Percentiles rank a stretch among this genome's conserved stretches.
phyloP scores from a whole-genome alignment of 2,888 invertebrate genomes.

The Leptopilina syphax region DNA sequence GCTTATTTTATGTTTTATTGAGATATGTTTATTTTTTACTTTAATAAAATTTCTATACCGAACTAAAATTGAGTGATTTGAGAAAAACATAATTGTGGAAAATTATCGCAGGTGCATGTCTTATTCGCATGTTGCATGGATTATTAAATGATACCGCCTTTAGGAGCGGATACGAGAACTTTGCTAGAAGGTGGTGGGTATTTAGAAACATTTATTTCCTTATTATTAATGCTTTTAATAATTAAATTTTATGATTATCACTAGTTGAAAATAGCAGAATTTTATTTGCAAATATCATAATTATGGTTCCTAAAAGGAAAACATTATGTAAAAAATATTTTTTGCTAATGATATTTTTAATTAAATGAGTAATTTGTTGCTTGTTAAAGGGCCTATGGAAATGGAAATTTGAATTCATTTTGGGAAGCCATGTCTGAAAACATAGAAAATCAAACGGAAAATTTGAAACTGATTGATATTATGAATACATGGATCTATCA shows the following conservation, averaged over 20 bases:
- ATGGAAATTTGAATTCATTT: constrained; percentile 61
- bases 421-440: constrained; percentile 62
- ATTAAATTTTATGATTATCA: neutral
- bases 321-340: no score
- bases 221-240: neutral
- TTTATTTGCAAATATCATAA: neutral
- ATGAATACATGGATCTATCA: constrained; percentile 82
- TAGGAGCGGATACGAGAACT: constrained; percentile 68
- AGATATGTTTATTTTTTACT: no score
- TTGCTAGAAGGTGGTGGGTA: constrained; percentile 72
- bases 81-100: constrained; percentile 19
- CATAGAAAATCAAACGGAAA: constrained; percentile 25
- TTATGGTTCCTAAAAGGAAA: neutral
- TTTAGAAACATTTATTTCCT: constrained; percentile 28
- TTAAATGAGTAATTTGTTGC: neutral
- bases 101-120: constrained; percentile 71
- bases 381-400: constrained; percentile 61
- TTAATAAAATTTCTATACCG: no score
- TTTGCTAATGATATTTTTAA: no score
- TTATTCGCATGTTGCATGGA: constrained; percentile 73
- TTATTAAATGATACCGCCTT: constrained; percentile 64
- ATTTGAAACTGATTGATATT: neutral
- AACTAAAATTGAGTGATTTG: no score
- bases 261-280: neutral
- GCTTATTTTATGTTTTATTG: no score